Conservation (phyloP, 2,113 vertebrate species). For the Daboia siamensis region DNA sequence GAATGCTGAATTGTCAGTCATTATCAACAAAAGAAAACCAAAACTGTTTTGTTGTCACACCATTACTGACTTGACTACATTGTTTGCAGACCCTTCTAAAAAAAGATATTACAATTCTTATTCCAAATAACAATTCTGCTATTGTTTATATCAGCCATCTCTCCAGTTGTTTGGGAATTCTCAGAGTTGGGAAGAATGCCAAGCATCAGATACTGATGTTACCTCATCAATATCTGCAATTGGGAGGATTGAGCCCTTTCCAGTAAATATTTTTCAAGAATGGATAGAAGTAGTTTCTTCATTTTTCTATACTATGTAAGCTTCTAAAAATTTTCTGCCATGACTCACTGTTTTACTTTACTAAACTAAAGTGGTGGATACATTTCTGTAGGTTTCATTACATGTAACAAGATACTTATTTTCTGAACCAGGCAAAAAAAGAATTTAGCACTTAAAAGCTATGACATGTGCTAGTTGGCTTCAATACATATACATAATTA, state of each 20-base stretch:
- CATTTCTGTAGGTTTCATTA: neutral
- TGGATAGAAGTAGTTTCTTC: neutral
- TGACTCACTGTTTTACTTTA: neutral
- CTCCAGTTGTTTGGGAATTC: neutral
- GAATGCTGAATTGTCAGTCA: neutral
- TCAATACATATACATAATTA: conserved; percentile 3
- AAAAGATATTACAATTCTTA: neutral
- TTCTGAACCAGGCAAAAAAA: neutral
- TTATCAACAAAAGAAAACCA: neutral
- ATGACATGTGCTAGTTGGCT: neutral
- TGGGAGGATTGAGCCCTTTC: neutral
- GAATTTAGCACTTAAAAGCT: neutral
- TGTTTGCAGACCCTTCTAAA: neutral
- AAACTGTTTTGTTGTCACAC: neutral
- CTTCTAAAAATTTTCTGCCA: neutral
- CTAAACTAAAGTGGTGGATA: neutral
- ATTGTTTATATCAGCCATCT: neutral
- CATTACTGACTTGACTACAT: neutral
- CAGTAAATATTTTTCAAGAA: neutral
- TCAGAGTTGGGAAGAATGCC: neutral
- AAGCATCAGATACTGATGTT: neutral
- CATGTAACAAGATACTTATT: neutral
- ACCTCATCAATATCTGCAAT: neutral
- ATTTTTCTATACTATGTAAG: neutral
- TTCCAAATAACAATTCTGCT: neutral